A percentile compares a stretch with the other conserved stretches of the same genome.
Conservation (phyloP, 2,797 vertebrate genomes). For the Melanotaenia trifasciata region DNA sequence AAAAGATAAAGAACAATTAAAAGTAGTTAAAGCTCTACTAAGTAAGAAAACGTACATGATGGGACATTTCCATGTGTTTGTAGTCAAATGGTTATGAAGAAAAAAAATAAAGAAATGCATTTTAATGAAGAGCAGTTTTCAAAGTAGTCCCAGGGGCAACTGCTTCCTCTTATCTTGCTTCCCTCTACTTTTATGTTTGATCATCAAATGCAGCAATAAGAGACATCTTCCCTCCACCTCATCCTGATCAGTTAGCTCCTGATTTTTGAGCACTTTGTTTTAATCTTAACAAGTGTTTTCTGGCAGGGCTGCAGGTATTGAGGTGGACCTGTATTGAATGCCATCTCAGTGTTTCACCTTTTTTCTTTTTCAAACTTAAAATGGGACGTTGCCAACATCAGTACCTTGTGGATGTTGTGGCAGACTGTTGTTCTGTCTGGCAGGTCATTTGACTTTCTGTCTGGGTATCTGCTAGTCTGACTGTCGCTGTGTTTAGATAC, state of each 20-base stretch:
- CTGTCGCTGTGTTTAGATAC: slow-evolving; percentile 42
- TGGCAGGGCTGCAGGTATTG: neutral
- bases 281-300: neutral
- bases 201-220: slow-evolving; percentile 5
- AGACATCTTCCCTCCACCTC: slow-evolving; percentile 1
- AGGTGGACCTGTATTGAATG: neutral
- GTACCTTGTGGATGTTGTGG: neutral
- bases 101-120: neutral
- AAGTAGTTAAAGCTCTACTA: neutral
- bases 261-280: neutral
- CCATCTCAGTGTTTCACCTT: neutral
- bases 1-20: neutral
- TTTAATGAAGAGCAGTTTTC: neutral
- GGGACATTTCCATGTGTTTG: neutral
- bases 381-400: neutral
- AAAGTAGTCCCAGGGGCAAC: neutral
- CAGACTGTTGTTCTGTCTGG: slow-evolving; percentile 21
- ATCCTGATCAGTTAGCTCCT: neutral
- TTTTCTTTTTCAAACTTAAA: neutral
- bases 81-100: too few species aligned
- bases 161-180: neutral
- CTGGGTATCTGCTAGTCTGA: slow-evolving; percentile 26
- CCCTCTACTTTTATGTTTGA: neutral
- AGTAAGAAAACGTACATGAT: neutral
- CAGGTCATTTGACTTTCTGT: slow-evolving; percentile 41